These are phyloP conservation scores for Molanna angustata DNA, from an alignment of 2,888 invertebrate genomes.

Conservation along the genomic window DNA sequence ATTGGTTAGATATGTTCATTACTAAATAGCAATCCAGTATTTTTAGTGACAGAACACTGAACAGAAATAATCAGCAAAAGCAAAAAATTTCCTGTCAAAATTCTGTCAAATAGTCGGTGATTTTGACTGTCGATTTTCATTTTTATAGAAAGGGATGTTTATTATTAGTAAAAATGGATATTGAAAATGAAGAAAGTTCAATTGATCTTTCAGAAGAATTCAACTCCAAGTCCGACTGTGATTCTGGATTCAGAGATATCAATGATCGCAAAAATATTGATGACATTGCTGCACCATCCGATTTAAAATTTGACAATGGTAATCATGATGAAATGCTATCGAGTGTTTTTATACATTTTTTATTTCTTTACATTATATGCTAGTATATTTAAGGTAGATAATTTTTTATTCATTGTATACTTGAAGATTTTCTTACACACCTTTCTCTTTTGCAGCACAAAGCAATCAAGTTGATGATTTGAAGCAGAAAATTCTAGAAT, in stretches of 20 bases:
- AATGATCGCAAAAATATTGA: constrained; percentile 40
- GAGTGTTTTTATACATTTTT: constrained; percentile 15
- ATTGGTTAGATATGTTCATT: too few species aligned
- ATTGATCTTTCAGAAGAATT: constrained; percentile 21
- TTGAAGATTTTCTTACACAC: constrained; percentile 25
- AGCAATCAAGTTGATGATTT: constrained; percentile 60
- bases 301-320: constrained; percentile 69
- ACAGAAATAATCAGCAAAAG: too few species aligned
- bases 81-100: constrained; percentile 6
- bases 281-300: constrained; percentile 58
- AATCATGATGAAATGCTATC: too few species aligned
- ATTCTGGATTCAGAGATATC: constrained; percentile 26
- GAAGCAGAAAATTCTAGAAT: constrained; percentile 61
- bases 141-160: constrained; percentile 5
- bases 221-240: constrained; percentile 22
- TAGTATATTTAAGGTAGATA: neutral
- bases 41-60: too few species aligned
- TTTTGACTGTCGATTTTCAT: neutral
- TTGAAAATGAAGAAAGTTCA: constrained; percentile 23
- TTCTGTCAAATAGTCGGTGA: constrained; percentile 5
- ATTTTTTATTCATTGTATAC: neutral
- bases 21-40: too few species aligned
- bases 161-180: constrained; percentile 20
- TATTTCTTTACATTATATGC: constrained; percentile 14
- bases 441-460: constrained; percentile 45